Conservation (phyloP, 2,113 vertebrate genomes). For the Rhabdornis inornatus region DNA sequence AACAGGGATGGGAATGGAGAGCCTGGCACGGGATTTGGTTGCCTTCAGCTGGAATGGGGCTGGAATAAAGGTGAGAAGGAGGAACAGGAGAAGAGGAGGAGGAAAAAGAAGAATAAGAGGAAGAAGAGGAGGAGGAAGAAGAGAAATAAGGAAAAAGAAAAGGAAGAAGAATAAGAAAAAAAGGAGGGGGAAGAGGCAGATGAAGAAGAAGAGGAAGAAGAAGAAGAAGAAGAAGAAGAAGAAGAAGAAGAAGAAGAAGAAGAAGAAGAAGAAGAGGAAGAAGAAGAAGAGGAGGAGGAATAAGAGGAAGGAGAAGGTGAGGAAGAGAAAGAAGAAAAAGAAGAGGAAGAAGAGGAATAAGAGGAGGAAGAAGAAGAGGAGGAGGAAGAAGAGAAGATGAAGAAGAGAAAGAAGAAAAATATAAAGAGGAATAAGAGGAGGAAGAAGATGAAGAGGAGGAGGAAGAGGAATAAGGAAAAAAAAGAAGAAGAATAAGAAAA, state of each 20-base stretch:
- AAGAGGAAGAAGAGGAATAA: no score
- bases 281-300: rapidly evolving
- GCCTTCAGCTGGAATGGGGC: rapidly evolving
- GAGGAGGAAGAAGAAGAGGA: no score
- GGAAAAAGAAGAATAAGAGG: neutral
- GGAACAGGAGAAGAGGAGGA: rapidly evolving
- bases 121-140: no score
- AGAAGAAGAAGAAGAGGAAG: no score
- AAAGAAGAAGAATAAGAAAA: no score
- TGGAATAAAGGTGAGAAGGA: rapidly evolving
- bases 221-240: neutral
- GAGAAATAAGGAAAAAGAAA: neutral
- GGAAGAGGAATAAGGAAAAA: neutral
- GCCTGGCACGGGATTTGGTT: rapidly evolving
- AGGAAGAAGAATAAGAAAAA: no score
- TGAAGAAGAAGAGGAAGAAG: no score
- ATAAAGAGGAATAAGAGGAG: no score
- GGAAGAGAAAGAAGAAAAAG: no score
- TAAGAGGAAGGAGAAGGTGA: rapidly evolving
- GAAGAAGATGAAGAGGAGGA: no score
- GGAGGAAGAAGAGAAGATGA: neutral
- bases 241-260: no score
- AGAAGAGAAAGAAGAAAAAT: no score
- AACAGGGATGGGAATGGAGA: neutral
- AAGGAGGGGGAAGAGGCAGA: neutral